A percentile compares a stretch with the other conserved stretches of the same genome.
These are phyloP conservation scores for Sphaeramia orbicularis DNA, from an alignment of 2,797 vertebrate species.

Conservation along the genomic window DNA sequence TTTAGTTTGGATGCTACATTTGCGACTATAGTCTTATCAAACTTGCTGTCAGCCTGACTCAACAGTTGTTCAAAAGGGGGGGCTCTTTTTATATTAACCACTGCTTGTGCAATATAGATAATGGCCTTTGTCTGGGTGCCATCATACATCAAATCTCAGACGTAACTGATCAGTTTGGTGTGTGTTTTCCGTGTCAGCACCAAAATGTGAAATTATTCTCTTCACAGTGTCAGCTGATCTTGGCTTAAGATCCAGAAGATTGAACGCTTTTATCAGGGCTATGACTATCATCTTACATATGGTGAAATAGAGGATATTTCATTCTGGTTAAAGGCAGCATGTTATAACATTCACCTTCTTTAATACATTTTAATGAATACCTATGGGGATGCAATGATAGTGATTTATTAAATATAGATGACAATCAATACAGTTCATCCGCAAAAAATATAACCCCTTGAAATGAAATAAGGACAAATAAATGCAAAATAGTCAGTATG, in stretches of 20 bases:
- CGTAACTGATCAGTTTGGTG: conserved; percentile 10
- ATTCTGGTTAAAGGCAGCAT: too few species aligned
- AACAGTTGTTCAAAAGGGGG: conserved; percentile 32
- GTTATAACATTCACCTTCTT: too few species aligned
- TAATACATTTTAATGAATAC: too few species aligned
- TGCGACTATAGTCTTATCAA: conserved; percentile 55
- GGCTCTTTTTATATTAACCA: conserved; percentile 30
- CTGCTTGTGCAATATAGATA: conserved; percentile 45
- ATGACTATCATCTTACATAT: too few species aligned
- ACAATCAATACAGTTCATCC: too few species aligned
- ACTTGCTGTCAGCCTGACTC: conserved; percentile 46
- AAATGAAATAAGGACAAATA: too few species aligned
- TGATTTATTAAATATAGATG: too few species aligned
- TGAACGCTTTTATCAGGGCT: too few species aligned
- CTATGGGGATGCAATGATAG: too few species aligned
- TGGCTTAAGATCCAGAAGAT: not conserved
- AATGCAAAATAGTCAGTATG: too few species aligned
- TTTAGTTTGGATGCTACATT: conserved; percentile 53
- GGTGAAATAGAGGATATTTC: too few species aligned
- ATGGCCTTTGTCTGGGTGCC: conserved; percentile 44
- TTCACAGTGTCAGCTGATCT: conserved; percentile 12
- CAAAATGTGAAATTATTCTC: conserved; percentile 8
- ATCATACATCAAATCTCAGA: conserved; percentile 49
- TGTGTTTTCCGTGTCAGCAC: conserved; percentile 16
- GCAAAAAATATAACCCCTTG: too few species aligned